Conservation (phyloP, 2,888 invertebrate genomes). For the Scaptomyza polygonia region DNA sequence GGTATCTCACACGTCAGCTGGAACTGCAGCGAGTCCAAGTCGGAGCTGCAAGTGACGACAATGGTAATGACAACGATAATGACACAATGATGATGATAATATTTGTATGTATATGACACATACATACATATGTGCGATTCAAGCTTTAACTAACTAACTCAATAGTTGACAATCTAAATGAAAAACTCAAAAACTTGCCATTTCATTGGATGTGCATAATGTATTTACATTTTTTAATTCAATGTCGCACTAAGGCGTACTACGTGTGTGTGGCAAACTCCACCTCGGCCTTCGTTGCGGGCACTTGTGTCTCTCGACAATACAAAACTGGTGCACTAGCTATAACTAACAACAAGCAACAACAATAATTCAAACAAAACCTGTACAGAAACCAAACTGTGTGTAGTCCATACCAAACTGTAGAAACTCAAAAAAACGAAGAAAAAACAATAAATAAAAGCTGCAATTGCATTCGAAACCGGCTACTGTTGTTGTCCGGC, state of each 20-base stretch:
- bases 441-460: constrained; percentile 13
- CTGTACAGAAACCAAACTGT: constrained; percentile 30
- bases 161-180: constrained; percentile 4
- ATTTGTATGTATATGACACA: constrained; percentile 13
- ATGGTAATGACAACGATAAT: constrained; percentile 66
- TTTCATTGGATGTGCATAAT: constrained; percentile 58
- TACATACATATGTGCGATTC: neutral
- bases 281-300: constrained; percentile 58
- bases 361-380: constrained; percentile 5
- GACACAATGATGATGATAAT: constrained; percentile 37
- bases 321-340: constrained; percentile 42
- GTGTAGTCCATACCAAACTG: constrained; percentile 27
- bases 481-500: constrained; percentile 8
- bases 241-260: constrained; percentile 40
- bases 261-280: constrained; percentile 30
- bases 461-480: constrained; percentile 19
- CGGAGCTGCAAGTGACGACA: constrained; percentile 86
- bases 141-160: constrained; percentile 6
- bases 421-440: constrained; percentile 17
- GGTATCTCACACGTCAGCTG: constrained; percentile 92
- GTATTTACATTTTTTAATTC: constrained; percentile 40
- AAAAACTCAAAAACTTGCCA: constrained; percentile 42
- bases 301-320: constrained; percentile 30
- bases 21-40: constrained; percentile 91
- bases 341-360: constrained; percentile 5